Evolutionary conservation across 2,888 invertebrate species (phyloP), one percentile per base, ranked within the genome.

Genomic region (Polyploca ridens): DNA sequence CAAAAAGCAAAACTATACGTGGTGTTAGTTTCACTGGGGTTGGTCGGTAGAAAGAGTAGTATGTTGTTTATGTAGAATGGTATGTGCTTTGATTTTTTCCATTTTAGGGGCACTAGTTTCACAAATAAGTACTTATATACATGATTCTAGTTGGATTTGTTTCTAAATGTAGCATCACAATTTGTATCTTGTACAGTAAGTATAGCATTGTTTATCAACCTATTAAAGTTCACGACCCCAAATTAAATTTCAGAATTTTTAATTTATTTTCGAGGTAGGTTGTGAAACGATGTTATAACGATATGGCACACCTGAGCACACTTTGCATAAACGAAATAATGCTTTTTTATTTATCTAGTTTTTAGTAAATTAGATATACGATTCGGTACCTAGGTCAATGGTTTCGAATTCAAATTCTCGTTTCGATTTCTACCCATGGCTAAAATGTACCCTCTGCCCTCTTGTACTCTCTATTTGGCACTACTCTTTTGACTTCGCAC

Each of bases 1-100:
- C 91, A 92, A 88, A 93, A 93, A 91, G 93, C 92, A 92, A 90
- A 93, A 94, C 94, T 94, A 93, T 89, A 83, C 69, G 85, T 79
- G 92, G 92, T 93, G 86, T 93, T 85, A 85, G 90, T 94, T 94
- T 88, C 94, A 92, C 88, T 88, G 79, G 91, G 91, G 90, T 89
- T 81, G 81, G 76, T 69, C 73, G 69, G 73, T 68, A 72, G 74
- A 79, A 76, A 79, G 82, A 84, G 77, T 79, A 74, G 68, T 60
- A 60, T 61, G 71, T 72, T 75, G 54, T 54, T 54, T 10, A 69
- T 69, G 72, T 70, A 76, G 81, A 82, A 66, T 65, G 73, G 78
- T 70, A 77, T 72, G 68, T 64, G 68, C 66, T 54, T 54, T 54
- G 54, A 54, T n/a, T 54, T 54, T 19, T 54, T 8, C 14, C 0